Conservation (phyloP, 1,140 invertebrate genomes). For the Anastrepha obliqua region DNA sequence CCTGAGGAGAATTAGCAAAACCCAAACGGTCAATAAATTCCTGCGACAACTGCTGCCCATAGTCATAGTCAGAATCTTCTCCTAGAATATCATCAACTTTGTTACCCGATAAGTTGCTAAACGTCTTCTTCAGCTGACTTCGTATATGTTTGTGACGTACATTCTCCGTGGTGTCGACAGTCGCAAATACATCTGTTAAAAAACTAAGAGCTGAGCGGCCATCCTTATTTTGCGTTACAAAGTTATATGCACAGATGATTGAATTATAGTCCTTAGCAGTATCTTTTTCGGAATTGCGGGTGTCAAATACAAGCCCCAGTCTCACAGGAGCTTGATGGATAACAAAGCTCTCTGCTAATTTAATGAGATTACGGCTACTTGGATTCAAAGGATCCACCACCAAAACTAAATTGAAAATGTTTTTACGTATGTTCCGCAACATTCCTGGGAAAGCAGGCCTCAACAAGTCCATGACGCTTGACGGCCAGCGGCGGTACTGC, state of each 20-base stretch:
- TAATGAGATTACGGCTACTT: constrained; percentile 83
- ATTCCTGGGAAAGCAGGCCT: constrained; percentile 97
- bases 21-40: constrained; percentile 92
- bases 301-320: constrained; percentile 93
- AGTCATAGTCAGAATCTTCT: constrained; percentile 93
- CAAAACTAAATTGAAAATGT: constrained; percentile 95
- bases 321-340: constrained; percentile 91
- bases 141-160: constrained; percentile 82
- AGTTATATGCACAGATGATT: constrained; percentile 93
- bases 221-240: constrained; percentile 86
- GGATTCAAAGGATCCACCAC: constrained; percentile 90
- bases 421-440: constrained; percentile 93
- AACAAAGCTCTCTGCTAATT: constrained; percentile 93
- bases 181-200: constrained; percentile 81
- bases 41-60: constrained; percentile 85
- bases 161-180: constrained; percentile 74
- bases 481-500: constrained; percentile 90
- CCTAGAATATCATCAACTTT: constrained; percentile 89
- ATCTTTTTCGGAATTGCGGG: constrained; percentile 79
- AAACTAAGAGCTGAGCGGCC: constrained; percentile 86
- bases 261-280: constrained; percentile 87
- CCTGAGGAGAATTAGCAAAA: constrained; percentile 85
- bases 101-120: constrained; percentile 75
- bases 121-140: constrained; percentile 82
- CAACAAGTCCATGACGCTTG: constrained; percentile 90